Conservation (phyloP, 2,797 vertebrate species). For the Pterois miles region DNA sequence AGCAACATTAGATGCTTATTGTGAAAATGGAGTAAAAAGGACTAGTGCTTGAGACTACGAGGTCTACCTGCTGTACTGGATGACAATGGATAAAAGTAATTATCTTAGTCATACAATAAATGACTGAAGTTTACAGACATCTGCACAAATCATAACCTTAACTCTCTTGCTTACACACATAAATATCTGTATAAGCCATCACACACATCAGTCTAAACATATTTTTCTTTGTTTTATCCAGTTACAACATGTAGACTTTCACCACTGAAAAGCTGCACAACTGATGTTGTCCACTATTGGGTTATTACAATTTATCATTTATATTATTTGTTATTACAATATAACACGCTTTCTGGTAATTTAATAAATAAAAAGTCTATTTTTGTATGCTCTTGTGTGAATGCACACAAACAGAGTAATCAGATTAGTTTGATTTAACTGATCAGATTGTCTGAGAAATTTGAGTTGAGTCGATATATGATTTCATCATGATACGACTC, state of each 20-base stretch:
- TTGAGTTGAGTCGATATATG: too few relatives aligned
- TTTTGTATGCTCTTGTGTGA: too few relatives aligned
- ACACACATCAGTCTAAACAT: not conserved
- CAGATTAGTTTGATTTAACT: too few relatives aligned
- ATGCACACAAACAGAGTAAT: too few relatives aligned
- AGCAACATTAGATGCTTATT: not conserved
- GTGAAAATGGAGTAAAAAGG: constrained; percentile 35
- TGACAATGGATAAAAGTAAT: not conserved
- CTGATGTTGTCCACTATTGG: too few relatives aligned
- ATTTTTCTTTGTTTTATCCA: not conserved
- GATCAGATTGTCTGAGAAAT: too few relatives aligned
- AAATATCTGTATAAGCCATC: not conserved
- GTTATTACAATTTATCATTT: too few relatives aligned
- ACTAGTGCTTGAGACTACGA: constrained; percentile 79
- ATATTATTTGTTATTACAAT: too few relatives aligned
- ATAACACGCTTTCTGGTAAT: too few relatives aligned
- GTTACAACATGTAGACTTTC: not conserved
- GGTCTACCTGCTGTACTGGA: too few relatives aligned
- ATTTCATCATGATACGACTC: too few relatives aligned
- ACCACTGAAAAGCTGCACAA: not conserved
- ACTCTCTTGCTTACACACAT: not conserved
- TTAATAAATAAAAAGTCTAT: too few relatives aligned
- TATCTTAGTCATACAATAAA: not conserved
- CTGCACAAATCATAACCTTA: not conserved
- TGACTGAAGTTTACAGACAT: not conserved